Evolutionary conservation across 2,888 invertebrate genomes (phyloP), one percentile per base, ranked within the genome.

Genomic region (Dasypolia templi): DNA sequence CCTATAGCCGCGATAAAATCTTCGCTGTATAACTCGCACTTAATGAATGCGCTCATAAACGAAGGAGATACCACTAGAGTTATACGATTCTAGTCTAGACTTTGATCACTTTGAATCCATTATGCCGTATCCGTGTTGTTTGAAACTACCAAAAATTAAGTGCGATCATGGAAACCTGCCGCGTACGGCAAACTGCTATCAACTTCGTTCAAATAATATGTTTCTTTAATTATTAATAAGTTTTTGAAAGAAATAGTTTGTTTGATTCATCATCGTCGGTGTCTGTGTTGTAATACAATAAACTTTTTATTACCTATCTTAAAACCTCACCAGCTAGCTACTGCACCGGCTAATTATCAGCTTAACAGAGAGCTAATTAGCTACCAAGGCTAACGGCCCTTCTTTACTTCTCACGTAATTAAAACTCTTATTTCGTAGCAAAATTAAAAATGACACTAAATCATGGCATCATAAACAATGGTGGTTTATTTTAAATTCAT

Each of bases 401-500:
- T 81, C 69, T 63, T 74, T 56, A 81, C 76, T 77, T 87, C 84
- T 85, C 82, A 82, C 77, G 75, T 87, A 87, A 88, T 90, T 86
- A 87, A 82, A 87, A 86, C 82, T 84, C 79, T 87, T 89, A 83
- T 89, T 89, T 87, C 84, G 83, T 89, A 91, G 90, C 89, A 86
- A 90, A 91, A 90, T 88, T 88, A 87, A 85, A 89, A 86, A 88
- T 84, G 82, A 87, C 81, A 88, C 83, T 86, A 91, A 91, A 92
- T 92, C 91, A 86, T 89, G 87, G 86, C 78, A 86, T 75, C 86
- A 84, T 82, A 85, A 87, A 87, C 86, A 84, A 84, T 87, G 83
- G 79, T 84, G 86, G 75, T 78, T 87, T 85, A 90, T 92, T 91
- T 91, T 89, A 90, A 90, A 92, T 93, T 92, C 91, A 91, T 91